phyloP scores from a whole-genome alignment of 2,113 vertebrate genomes.

The Coracopsis vasa region DNA sequence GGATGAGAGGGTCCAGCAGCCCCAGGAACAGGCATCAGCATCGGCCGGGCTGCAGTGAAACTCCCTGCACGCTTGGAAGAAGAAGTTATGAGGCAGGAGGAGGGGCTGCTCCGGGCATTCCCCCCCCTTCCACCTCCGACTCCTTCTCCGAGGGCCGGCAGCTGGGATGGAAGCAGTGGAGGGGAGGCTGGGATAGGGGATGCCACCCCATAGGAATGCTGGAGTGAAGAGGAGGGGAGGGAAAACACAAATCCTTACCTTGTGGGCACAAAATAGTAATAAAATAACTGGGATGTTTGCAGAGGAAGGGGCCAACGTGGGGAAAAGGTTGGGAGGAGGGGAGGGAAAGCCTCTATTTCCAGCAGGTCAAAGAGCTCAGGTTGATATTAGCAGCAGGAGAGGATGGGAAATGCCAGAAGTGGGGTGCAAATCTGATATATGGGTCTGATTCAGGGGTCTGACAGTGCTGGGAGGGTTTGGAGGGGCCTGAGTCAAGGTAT shows the following conservation, averaged over 20 bases:
- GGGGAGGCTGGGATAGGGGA: neutral
- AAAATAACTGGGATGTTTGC: constrained; percentile 20
- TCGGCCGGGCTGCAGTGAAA: neutral
- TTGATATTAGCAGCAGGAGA: neutral
- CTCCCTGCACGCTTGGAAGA: neutral
- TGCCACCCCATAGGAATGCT: neutral
- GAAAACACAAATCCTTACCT: neutral
- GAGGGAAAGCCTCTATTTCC: neutral
- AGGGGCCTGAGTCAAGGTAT: fast-evolving
- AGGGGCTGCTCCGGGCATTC: neutral
- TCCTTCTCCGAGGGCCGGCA: neutral
- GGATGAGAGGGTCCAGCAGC: neutral
- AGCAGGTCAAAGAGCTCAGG: neutral
- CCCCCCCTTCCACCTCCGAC: neutral
- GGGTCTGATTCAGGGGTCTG: neutral
- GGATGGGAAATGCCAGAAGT: fast-evolving
- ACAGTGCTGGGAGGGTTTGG: neutral
- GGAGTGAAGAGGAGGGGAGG: neutral
- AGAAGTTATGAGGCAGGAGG: constrained; percentile 28
- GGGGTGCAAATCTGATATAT: neutral
- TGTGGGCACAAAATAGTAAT: neutral
- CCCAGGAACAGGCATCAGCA: fast-evolving
- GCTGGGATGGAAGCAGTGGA: neutral
- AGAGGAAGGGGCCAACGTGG: neutral
- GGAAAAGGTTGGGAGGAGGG: neutral